Percentiles rank a stretch among this genome's conserved stretches.
Evolutionary conservation across 2,888 invertebrate genomes (phyloP).

Genomic region (Netelia melanura): DNA sequence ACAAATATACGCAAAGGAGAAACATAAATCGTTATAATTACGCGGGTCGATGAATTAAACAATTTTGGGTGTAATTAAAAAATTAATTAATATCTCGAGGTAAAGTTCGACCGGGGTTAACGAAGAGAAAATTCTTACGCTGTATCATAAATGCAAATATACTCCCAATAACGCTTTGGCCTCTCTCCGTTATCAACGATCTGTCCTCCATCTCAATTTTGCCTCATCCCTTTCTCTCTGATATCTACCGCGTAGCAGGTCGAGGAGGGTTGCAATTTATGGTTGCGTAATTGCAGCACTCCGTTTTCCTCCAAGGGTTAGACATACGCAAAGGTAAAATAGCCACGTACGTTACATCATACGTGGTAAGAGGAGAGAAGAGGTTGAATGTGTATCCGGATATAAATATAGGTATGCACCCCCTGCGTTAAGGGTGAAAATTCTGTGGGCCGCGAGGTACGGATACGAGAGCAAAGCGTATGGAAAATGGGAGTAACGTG

Average conservation of each 20-base stretch:
- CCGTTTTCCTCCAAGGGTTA: slow-evolving; percentile 3
- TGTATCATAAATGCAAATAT: no score
- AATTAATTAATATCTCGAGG: background rate
- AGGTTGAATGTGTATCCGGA: background rate
- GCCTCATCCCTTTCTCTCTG: background rate
- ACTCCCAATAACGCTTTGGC: background rate
- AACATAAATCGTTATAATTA: no score
- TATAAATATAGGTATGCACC: slow-evolving; percentile 24
- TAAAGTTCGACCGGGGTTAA: background rate
- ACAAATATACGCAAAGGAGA: background rate
- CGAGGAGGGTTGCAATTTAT: slow-evolving; percentile 63
- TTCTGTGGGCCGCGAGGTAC: slow-evolving; percentile 52
- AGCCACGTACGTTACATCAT: slow-evolving; percentile 33
- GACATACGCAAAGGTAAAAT: background rate
- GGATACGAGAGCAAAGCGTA: slow-evolving; percentile 16
- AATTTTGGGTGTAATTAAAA: background rate
- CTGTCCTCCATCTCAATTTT: background rate
- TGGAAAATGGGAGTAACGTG: slow-evolving; percentile 61
- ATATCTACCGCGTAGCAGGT: slow-evolving; percentile 30
- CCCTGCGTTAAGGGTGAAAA: slow-evolving; percentile 26
- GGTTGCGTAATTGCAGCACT: slow-evolving; percentile 63
- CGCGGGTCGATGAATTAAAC: no score
- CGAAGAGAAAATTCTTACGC: background rate
- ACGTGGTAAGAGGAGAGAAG: background rate
- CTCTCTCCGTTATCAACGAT: background rate